These are phyloP conservation scores for Mus spretus DNA, from an alignment of 2,797 vertebrate genomes.

Conservation along the genomic window DNA sequence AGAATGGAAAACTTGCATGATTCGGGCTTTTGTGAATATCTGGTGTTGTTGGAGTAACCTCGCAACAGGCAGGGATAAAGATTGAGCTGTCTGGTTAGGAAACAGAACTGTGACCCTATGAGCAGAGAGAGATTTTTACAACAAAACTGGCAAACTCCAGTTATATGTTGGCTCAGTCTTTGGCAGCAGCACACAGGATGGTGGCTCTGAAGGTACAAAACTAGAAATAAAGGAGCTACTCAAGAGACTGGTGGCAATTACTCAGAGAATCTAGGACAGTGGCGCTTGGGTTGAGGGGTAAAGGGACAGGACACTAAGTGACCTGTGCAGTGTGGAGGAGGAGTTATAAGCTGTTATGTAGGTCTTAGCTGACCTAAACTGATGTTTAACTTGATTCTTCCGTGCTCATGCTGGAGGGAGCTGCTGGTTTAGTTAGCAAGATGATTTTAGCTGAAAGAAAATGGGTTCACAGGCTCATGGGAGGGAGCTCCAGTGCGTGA, in stretches of 20 bases:
- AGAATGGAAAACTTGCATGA: background rate
- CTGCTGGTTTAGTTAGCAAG: background rate
- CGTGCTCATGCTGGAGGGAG: background rate
- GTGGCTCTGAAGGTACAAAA: background rate
- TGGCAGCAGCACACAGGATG: conserved; percentile 9
- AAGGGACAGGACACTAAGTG: background rate
- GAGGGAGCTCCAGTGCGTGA: background rate
- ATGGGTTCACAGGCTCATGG: background rate
- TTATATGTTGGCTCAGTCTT: conserved; percentile 9
- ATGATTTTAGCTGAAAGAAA: background rate
- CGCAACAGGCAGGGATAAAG: background rate
- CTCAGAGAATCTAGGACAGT: background rate
- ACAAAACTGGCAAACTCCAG: conserved; percentile 1
- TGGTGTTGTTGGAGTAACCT: background rate
- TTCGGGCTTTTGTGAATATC: background rate
- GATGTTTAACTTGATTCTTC: background rate
- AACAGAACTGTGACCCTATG: background rate
- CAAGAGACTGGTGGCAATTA: background rate
- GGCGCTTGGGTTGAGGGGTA: background rate
- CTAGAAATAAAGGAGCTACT: conserved; percentile 5
- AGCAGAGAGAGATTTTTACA: conserved; percentile 21
- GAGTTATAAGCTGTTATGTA: background rate
- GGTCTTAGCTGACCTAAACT: background rate
- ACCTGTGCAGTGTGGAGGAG: background rate
- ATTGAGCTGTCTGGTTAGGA: background rate